Evolutionary conservation across 2,888 invertebrate genomes (phyloP).

Genomic region (Hydriomena furcata): DNA sequence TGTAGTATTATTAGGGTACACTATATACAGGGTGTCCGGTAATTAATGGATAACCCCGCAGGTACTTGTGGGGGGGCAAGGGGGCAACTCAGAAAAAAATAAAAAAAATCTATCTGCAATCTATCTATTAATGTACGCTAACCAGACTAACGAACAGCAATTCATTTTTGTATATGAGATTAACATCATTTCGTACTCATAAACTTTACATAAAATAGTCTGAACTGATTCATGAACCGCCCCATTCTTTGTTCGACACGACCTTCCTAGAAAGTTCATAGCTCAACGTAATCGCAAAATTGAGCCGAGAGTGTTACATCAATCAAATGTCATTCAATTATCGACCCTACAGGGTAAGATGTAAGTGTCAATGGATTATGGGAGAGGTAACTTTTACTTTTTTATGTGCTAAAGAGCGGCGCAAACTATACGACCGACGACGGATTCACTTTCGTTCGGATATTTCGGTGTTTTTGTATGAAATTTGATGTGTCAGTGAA

Average conservation of each 20-base stretch:
- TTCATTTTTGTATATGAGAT: no score
- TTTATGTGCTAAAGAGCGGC: conserved; percentile 46
- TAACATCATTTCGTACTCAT: no score
- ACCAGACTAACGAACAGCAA: no score
- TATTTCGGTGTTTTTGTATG: conserved; percentile 17
- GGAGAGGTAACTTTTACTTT: conserved; percentile 55
- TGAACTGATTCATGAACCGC: conserved; percentile 5
- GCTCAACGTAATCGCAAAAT: conserved; percentile 53
- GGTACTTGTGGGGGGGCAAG: no score
- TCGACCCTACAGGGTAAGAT: conserved; percentile 18
- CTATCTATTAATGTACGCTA: no score
- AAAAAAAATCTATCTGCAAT: no score
- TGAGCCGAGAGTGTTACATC: conserved; percentile 35
- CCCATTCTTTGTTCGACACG: conserved; percentile 44
- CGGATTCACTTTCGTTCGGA: conserved; percentile 60
- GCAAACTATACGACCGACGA: conserved; percentile 48
- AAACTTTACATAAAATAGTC: conserved; percentile 6
- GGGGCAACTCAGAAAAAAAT: no score
- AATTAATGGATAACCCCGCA: no score
- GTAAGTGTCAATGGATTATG: conserved; percentile 34
- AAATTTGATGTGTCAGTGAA: conserved; percentile 4
- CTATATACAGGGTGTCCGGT: no score
- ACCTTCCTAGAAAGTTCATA: conserved; percentile 74
- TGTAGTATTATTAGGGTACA: no score
- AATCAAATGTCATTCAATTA: conserved; percentile 35